Evolutionary conservation across 2,797 vertebrate genomes (phyloP), one percentile per base, ranked within the genome.

Genomic region (Alca torda): DNA sequence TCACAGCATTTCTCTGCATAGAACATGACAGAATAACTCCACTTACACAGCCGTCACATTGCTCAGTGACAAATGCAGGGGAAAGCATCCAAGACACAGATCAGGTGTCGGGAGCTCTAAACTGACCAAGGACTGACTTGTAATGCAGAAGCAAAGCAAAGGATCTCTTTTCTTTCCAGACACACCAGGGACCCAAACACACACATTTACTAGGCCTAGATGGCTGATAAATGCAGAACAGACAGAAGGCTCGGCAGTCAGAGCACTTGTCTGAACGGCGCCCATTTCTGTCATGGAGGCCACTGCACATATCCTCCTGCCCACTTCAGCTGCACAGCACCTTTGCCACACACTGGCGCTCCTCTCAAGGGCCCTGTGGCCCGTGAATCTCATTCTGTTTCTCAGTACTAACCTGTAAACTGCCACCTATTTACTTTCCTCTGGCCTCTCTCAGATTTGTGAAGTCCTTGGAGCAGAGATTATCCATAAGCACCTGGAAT

Each of bases 131-230:
- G 74, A 60, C 84, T 82, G 67, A 69, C 63, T 94, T 63, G 77
- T 48, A 94, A 74, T 3, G 46, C 88, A 70, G 77, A 81, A 90
- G 77, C 21, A 93, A 93, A 94, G 67, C 63, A 84, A 67, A 87
- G 28, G 56, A 90, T 82, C 51, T 82, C 43, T 86, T 30, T 79
- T 39, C 77, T 85, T 82, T 67, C 50, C 59, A 69, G 88, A 67
- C 70, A 64, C 43, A 45, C 70, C 43, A 67, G 53, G 39, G 80
- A 93, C 72, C 39, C 64, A 79, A 90, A n/a, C 0, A 1, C 31
- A 43, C 61, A 41, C 13, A 16, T 70, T 78, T 74, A 25, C 56
- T 46, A 82, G 79, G 75, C 70, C 46, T 69, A 61, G 51, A 64
- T 43, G 51, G 51, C 61, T 70, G 79, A 90, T 61, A 92, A 95